Evolutionary conservation across 2,888 invertebrate genomes (phyloP), one percentile per base, ranked within the genome.

Genomic region (Hipparchia semele): DNA sequence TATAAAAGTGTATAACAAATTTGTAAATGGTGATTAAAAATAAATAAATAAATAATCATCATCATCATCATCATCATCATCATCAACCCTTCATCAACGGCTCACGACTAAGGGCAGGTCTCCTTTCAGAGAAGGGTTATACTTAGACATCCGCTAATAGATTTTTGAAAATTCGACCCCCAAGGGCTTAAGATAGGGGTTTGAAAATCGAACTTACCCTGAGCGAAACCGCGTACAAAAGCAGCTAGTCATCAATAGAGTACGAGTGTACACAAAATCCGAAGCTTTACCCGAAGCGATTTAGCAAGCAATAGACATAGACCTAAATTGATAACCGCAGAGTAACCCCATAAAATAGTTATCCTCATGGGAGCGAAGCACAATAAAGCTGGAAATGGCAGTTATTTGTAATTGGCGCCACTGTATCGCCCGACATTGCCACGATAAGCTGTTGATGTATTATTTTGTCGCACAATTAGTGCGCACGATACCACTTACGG

Each of bases 391-490:
- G 71, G 67, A 72, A 73, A 73, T 64, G 72, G 73, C 72, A 75
- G 77, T 75, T 76, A 75, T 78, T 79, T 76, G 80, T 79, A 81
- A 78, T 80, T 79, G 80, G 79, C 80, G 79, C 80, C 78, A 77
- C 76, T 75, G 73, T 80, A 79, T 79, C 75, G 75, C 74, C 76
- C 75, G 78, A 76, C 76, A 78, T 76, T 76, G 73, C 69, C 71
- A 64, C 59, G 91, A 89, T 90, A 90, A 89, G 80, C 78, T 72
- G 73, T 80, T 86, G 88, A 90, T 86, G 86, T 87, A 89, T 89
- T 89, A 88, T 87, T 88, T 87, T 86, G 86, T 84, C 78, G 73
- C 73, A 84, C 87, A 88, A 90, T 89, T 90, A 89, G 87, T 84
- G 84, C 81, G 81, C 84, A 82, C 81, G 81, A 79, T 83, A 68